Evolutionary conservation across 1,140 invertebrate genomes (phyloP), one percentile per base, ranked within the genome.

Genomic region (Bombus fervidus): DNA sequence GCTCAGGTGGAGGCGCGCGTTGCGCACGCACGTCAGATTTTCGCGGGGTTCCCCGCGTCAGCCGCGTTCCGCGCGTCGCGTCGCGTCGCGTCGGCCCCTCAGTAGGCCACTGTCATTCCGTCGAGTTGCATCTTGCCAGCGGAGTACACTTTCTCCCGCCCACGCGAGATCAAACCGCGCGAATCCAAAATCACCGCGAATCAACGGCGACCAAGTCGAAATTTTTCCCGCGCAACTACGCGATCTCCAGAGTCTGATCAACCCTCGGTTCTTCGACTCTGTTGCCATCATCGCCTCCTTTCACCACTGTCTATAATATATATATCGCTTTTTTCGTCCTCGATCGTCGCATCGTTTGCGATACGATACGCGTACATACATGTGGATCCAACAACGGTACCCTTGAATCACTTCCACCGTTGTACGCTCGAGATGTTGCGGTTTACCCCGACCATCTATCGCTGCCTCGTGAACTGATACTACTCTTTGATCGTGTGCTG

Each of bases 1-100:
- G 37, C n/a, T 41, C 37, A 66, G 39, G 12, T 31, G n/a, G 37
- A n/a, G 66, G 77, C 79, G 89, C 86, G 74, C 25, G 79, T 71
- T 88, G 89, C 89, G 89, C 89, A 86, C 86, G 89, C 89, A 88
- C 57, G 80, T 83, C 81, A 62, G 83, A 88, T 90, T 91, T 91
- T 90, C 89, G 89, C 89, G 89, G 89, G 89, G 83, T 85, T 89
- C 57, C n/a, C 43, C 80, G 84, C 47, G 47, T 53, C 47, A 22
- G 18, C 47, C 47, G 47, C 41, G 72, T 69, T 53, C 77, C 80
- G 68, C 59, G 77, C 68, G 69, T 68, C 77, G 80, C 76, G 47
- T 72, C 59, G 76, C 68, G 69, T 68, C 76, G 80, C 76, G 47
- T 72, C 77, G 82, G 76, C 80, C 83, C 86, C 62, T 89, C 89